Percentiles rank a stretch among this genome's conserved stretches.
These are phyloP conservation scores for Silurus glanis DNA, from an alignment of 2,113 vertebrate species.

Conservation along the genomic window DNA sequence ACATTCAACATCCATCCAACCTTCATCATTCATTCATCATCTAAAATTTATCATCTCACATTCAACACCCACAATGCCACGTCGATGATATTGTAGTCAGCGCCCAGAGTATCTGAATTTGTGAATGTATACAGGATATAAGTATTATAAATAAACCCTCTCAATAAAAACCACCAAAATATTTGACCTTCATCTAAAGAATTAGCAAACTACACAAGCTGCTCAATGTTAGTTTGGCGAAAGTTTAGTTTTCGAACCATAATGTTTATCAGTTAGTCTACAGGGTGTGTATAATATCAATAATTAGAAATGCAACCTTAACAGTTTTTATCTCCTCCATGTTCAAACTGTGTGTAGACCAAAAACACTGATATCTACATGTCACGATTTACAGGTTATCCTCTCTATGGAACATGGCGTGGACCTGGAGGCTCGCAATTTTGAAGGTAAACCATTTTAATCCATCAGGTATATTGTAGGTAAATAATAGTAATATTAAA, in stretches of 20 bases:
- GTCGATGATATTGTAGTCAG: neutral
- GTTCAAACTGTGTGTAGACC: neutral
- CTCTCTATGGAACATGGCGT: constrained; percentile 68
- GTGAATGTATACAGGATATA: neutral
- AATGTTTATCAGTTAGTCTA: neutral
- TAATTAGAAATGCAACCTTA: neutral
- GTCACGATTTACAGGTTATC: constrained; percentile 69
- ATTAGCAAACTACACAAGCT: neutral
- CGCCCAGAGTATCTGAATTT: no score
- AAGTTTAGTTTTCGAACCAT: neutral
- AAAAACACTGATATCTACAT: neutral
- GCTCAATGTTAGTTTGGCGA: neutral
- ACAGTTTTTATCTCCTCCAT: neutral
- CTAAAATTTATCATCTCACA: no score
- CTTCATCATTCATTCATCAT: no score
- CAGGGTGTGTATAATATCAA: neutral
- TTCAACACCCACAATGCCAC: neutral
- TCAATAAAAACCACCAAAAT: neutral
- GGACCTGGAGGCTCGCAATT: constrained; percentile 83
- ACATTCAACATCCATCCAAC: no score
- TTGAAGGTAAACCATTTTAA: constrained; percentile 75
- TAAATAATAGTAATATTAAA: neutral
- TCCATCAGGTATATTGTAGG: neutral
- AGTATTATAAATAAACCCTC: neutral
- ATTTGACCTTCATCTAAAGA: neutral